phyloP scores from a whole-genome alignment of 1,140 invertebrate species.

The Bilobella aurantiaca region DNA sequence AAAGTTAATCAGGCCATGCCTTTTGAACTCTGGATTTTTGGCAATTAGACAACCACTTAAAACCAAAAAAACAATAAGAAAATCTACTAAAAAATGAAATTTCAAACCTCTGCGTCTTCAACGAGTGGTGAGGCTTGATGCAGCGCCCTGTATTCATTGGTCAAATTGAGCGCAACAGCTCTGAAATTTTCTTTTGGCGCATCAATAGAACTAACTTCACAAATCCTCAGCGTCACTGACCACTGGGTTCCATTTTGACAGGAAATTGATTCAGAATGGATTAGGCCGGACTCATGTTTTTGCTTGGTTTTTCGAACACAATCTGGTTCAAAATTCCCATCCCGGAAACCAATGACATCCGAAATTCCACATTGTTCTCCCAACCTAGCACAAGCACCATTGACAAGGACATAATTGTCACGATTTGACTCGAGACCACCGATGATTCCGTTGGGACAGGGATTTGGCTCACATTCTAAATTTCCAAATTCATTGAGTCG shows the following conservation, averaged over 20 bases:
- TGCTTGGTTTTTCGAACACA: neutral
- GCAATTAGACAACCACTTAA: too few species aligned
- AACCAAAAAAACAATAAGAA: too few species aligned
- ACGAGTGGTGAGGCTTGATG: neutral
- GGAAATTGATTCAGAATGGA: neutral
- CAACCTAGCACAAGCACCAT: neutral
- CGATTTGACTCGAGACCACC: neutral
- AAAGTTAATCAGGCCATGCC: neutral
- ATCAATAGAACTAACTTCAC: neutral
- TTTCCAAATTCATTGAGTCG: neutral
- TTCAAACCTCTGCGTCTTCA: neutral
- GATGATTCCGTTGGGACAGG: neutral
- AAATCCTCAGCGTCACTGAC: neutral
- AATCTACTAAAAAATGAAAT: too few species aligned
- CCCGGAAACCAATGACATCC: neutral
- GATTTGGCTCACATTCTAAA: neutral
- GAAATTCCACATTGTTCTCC: neutral
- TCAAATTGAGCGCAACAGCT: neutral
- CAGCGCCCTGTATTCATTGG: neutral
- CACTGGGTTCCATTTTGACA: neutral
- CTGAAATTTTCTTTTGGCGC: neutral
- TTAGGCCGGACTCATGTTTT: neutral
- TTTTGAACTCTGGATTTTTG: too few species aligned
- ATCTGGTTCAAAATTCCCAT: neutral
- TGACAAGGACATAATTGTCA: neutral